Base-by-base conservation (phyloP, 2,797 vertebrate species). In the Phalloptychus januarius region DNA sequence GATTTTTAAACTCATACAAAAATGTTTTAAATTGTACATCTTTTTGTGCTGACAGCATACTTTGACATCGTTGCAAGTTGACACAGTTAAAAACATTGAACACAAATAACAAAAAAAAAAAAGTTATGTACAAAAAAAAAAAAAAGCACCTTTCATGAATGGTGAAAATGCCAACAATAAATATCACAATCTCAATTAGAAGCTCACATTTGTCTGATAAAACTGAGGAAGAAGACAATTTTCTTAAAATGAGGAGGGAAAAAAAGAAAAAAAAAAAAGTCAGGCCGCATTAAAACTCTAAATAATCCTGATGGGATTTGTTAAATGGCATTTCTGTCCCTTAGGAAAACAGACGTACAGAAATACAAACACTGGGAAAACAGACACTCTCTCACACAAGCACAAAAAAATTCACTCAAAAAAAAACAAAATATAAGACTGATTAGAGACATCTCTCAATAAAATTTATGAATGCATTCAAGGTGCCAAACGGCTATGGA, bases 1-100 rank as follows among this genome's bases (percentile, higher is more conserved):
- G 79, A 87, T 83, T 93, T 82, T 92, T 91, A 93, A 89, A 91
- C 58, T 90, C 75, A 93, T 94, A 95, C 92, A 95, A 94, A 95
- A 94, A 89, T 58, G 80, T 85, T 80, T 85, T 83, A 82, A 92
- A 87, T 83, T 86, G 86, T 80, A 92, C 89, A 91, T 54, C 38
- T 91, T 93, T 83, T 70, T 70, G 67, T 89, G 89, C 85, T 86
- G 88, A 76, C 85, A 88, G 92, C 88, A 93, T 88, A 91, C 78
- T 81, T 83, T 79, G 75, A 92, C 88, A 90, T 81, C 76, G 85
- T 88, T 85, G 79, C 73, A 87, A 72, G 76, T 83, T 63, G 83
- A 87, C 75, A 87, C 75, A 10, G 63, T 83, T 91, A 94, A 93
- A 93, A 93, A 92, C 86, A 88, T 72, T 80, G 1, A 88, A 92